Evolutionary conservation across 2,797 vertebrate genomes (phyloP), one percentile per base, ranked within the genome.

Genomic region (Microctenopoma lineatum): DNA sequence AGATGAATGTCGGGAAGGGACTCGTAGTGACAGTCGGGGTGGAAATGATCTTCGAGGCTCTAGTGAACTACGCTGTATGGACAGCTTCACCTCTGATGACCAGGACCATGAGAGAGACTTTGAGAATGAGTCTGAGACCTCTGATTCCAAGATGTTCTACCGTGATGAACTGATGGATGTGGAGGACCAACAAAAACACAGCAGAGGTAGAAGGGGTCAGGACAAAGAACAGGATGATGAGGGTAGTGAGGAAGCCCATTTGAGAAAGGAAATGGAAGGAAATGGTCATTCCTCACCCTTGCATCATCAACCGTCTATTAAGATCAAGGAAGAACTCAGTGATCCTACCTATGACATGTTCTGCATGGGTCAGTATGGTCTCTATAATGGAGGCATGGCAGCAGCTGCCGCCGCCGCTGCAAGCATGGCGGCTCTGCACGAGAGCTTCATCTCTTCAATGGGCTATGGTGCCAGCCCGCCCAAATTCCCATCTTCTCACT

Each of bases 321-420:
- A 98, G 86, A 96, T 99, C 79, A 99, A 99, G 85, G 98, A 99
- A 87, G 98, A 99, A 85, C 97, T 98, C 73, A 94, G 93, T 54
- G 98, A 99, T 84, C 97, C 98, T 75, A 97, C 97, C 14, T 99
- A 99, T 0, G 97, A 99, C 92, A 98, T 99, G 98, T 99, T 98
- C 90, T 99, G 97, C 91, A 98, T 98, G 96, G 96, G 97, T 93
- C 97, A 98, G 77, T 98, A 98, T 1, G 97, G 97, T 88, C 95
- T 99, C 53, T 99, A 98, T 76, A 98, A 98, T 1, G 98, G 84
- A 83, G 96, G 87, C 87, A 96, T 94, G 89, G 94, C 92, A 1
- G 93, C 92, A 0, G 94, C 94, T 0, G 96, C 96, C 18, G 95
- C 96, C 7, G 96, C 97, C 79, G 96, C 97, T 55, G 96, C 96